phyloP scores from a whole-genome alignment of 2,888 invertebrate species.

The Villa cingulata region DNA sequence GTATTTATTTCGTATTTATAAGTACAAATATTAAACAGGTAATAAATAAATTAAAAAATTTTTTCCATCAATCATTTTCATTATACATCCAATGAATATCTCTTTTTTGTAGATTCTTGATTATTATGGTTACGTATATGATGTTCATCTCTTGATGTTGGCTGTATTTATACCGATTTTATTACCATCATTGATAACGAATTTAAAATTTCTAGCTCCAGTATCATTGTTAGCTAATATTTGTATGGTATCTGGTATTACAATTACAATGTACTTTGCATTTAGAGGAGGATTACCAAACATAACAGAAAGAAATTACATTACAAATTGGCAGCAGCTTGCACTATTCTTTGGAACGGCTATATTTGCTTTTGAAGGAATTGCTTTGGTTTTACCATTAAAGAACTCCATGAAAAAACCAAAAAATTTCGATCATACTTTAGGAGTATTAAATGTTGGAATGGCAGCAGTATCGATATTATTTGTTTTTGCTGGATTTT shows the following conservation, averaged over 20 bases:
- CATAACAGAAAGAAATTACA: conserved; percentile 42
- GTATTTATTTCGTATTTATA: conserved; percentile 92
- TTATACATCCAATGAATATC: too few species aligned
- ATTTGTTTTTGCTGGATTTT: conserved; percentile 70
- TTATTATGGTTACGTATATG: conserved; percentile 45
- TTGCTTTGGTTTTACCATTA: conserved; percentile 82
- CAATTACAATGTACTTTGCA: conserved; percentile 64
- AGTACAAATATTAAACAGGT: conserved; percentile 73
- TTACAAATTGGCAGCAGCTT: conserved; percentile 47
- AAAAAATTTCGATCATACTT: conserved; percentile 56
- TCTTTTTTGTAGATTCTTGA: conserved; percentile 45
- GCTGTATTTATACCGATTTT: conserved; percentile 58
- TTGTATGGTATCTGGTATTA: conserved; percentile 51
- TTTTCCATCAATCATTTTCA: too few species aligned
- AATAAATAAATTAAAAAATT: conserved; percentile 7
- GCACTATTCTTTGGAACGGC: conserved; percentile 93
- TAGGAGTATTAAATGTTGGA: conserved; percentile 81
- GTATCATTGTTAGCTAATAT: conserved; percentile 66
- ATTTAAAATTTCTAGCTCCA: conserved; percentile 62
- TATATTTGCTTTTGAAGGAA: conserved; percentile 94
- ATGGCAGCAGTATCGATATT: conserved; percentile 68
- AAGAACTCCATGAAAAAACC: conserved; percentile 83
- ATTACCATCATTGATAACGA: conserved; percentile 59
- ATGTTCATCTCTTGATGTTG: conserved; percentile 60
- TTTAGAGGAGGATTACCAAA: conserved; percentile 59